These are phyloP conservation scores for Nothura maculosa DNA, from an alignment of 2,797 vertebrate genomes.

Conservation along the genomic window DNA sequence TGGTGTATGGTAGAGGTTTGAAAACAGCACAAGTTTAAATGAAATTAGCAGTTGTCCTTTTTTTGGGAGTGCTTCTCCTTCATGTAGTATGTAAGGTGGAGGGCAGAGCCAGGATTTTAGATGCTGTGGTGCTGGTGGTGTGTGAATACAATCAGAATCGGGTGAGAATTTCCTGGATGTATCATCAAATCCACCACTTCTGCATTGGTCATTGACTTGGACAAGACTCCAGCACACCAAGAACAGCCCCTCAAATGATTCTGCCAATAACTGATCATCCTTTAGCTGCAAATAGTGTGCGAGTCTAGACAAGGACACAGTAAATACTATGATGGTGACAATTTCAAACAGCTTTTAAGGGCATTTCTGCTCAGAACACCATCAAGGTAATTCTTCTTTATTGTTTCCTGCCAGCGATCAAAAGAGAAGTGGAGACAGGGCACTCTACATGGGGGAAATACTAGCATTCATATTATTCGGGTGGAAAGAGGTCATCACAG, in stretches of 20 bases:
- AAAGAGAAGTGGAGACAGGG: background rate
- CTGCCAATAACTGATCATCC: background rate
- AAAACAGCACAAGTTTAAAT: background rate
- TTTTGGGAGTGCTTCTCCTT: background rate
- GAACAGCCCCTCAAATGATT: background rate
- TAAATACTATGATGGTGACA: slow-evolving; percentile 28
- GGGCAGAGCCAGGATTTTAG: background rate
- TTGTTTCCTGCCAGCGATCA: slow-evolving; percentile 50
- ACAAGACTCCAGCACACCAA: background rate
- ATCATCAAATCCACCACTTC: background rate
- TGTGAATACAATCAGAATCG: background rate
- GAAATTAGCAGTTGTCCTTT: background rate
- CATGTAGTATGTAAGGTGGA: background rate
- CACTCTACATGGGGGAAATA: background rate
- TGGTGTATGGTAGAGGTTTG: background rate
- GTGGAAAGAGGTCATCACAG: background rate
- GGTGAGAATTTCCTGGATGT: background rate
- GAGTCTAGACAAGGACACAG: slow-evolving; percentile 15
- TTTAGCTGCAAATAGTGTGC: background rate
- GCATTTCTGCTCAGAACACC: slow-evolving; percentile 24
- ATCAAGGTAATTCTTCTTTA: slow-evolving; percentile 53
- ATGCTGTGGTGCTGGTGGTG: accelerated
- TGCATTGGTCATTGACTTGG: background rate
- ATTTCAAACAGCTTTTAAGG: slow-evolving; percentile 48
- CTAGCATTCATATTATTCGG: background rate